Evolutionary conservation across 2,113 vertebrate species (phyloP).

Genomic region (Bos taurus): ARS-UCD2.0 NC_037337.1:95103501-95104000

Average conservation of each 20-base stretch:
- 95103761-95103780: not conserved
- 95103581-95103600: not conserved
- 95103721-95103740: not conserved
- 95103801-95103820: not conserved
- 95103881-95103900: not conserved
- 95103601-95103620: not conserved
- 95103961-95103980: not conserved
- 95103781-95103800: not conserved
- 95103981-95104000: not conserved
- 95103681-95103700: not conserved
- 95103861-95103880: not conserved
- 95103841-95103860: not conserved
- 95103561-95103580: not conserved
- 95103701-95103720: not conserved
- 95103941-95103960: accelerated
- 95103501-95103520: not conserved
- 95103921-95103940: not conserved
- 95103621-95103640: not conserved
- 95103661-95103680: not conserved
- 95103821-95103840: not conserved
- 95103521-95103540: not conserved
- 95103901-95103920: not conserved
- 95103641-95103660: not conserved
- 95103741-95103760: not conserved
- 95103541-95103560: not conserved